Conservation (phyloP, 2,113 vertebrate species). For the Plotosus lineatus region DNA sequence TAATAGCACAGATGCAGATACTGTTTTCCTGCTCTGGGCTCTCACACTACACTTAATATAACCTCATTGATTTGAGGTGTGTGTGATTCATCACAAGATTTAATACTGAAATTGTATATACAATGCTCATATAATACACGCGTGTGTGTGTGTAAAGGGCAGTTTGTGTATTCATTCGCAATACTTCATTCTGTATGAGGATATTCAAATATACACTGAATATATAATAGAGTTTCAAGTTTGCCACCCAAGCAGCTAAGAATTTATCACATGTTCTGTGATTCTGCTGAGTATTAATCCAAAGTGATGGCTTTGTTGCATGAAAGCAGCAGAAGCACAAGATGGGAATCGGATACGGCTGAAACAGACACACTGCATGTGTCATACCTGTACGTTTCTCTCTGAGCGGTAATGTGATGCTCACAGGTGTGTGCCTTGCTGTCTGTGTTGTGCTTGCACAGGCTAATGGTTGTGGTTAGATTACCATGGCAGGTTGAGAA, state of each 20-base stretch:
- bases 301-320: conserved; percentile 35
- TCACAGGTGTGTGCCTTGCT: conserved; percentile 31
- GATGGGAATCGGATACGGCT: conserved; percentile 27
- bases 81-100: neutral
- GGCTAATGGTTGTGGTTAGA: conserved; percentile 43
- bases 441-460: conserved; percentile 19
- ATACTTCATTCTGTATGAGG: neutral
- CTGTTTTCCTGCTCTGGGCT: neutral
- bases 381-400: conserved; percentile 15
- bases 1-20: conserved; percentile 31
- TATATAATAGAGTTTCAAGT: neutral
- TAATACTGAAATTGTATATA: neutral
- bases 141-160: neutral
- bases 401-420: conserved; percentile 33
- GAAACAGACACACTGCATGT: conserved; percentile 40
- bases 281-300: conserved; percentile 24
- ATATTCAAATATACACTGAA: no score
- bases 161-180: neutral
- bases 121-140: neutral
- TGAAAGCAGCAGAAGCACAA: conserved; percentile 39
- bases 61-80: no score
- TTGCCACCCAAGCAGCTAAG: neutral
- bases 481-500: conserved; percentile 28
- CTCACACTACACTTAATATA: no score
- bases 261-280: conserved; percentile 11